Evolutionary conservation across 2,113 vertebrate genomes (phyloP).

Genomic region (Mola mola): DNA sequence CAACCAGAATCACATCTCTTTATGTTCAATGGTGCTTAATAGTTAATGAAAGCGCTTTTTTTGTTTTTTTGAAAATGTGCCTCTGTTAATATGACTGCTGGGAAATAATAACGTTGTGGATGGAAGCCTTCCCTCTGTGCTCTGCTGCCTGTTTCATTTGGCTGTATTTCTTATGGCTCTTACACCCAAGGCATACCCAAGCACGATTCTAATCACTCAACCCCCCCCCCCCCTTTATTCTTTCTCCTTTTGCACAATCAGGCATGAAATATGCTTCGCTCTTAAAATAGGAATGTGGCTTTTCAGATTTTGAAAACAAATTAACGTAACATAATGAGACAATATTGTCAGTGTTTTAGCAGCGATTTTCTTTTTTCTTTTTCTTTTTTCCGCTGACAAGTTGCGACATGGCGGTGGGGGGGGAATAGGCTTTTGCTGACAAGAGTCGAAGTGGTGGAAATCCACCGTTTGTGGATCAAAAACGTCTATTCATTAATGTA

Average conservation of each 20-base stretch:
- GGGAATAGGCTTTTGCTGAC: slow-evolving; percentile 72
- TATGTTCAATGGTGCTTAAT: slow-evolving; percentile 18
- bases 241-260: slow-evolving; percentile 39
- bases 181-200: slow-evolving; percentile 56
- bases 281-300: slow-evolving; percentile 8
- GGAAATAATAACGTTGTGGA: slow-evolving; percentile 70
- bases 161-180: slow-evolving; percentile 67
- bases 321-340: slow-evolving; percentile 52
- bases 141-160: slow-evolving; percentile 67
- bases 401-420: slow-evolving; percentile 29
- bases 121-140: slow-evolving; percentile 56
- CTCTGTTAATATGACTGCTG: slow-evolving; percentile 47
- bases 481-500: slow-evolving; percentile 75
- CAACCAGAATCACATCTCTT: slow-evolving; percentile 19
- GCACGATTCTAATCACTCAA: slow-evolving; percentile 62
- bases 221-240: slow-evolving; percentile 14
- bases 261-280: slow-evolving; percentile 2
- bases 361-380: slow-evolving; percentile 8
- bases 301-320: slow-evolving; percentile 22
- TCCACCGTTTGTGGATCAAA: slow-evolving; percentile 65
- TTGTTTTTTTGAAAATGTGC: slow-evolving; percentile 10
- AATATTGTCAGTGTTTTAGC: slow-evolving; percentile 51
- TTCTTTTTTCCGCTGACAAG: slow-evolving; percentile 18
- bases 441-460: slow-evolving; percentile 57
- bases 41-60: slow-evolving; percentile 16